These are phyloP conservation scores for Trichopoda pennipes DNA, from an alignment of 2,888 invertebrate genomes.

Conservation along the genomic window DNA sequence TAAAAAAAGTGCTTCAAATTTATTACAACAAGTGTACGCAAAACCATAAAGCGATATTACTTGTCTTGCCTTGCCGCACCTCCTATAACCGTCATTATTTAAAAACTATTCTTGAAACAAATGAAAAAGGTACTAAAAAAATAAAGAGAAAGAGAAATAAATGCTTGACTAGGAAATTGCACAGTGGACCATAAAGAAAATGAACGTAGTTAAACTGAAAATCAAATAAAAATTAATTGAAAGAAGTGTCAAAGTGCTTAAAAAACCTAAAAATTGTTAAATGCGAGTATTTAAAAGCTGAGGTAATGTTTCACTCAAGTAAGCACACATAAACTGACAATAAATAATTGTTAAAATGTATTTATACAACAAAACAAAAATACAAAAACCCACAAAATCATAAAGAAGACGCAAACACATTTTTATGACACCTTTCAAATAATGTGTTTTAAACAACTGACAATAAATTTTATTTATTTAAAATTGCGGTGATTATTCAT, in stretches of 20 bases:
- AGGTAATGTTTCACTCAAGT: background rate
- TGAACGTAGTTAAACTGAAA: conserved; percentile 20
- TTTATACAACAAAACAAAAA: no score
- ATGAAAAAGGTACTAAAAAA: background rate
- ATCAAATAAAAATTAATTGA: conserved; percentile 27
- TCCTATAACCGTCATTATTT: background rate
- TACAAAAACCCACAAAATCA: no score
- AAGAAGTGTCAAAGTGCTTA: conserved; percentile 1
- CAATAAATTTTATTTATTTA: no score
- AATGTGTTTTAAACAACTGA: no score
- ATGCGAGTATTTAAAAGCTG: conserved; percentile 25
- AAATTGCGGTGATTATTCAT: no score
- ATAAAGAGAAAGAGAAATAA: conserved; percentile 26
- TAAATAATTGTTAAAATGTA: no score
- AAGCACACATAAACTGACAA: no score
- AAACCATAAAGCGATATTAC: background rate
- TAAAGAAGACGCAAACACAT: no score
- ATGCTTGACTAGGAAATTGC: conserved; percentile 60
- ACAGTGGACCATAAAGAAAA: conserved; percentile 59
- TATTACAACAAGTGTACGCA: conserved; percentile 38
- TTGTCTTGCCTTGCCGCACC: conserved; percentile 31
- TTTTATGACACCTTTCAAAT: no score
- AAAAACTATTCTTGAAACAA: background rate
- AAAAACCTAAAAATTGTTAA: conserved; percentile 21
- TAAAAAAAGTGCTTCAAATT: conserved; percentile 4